Base-by-base conservation (phyloP, 2,113 vertebrate genomes). In the Lipophrys pholis region DNA sequence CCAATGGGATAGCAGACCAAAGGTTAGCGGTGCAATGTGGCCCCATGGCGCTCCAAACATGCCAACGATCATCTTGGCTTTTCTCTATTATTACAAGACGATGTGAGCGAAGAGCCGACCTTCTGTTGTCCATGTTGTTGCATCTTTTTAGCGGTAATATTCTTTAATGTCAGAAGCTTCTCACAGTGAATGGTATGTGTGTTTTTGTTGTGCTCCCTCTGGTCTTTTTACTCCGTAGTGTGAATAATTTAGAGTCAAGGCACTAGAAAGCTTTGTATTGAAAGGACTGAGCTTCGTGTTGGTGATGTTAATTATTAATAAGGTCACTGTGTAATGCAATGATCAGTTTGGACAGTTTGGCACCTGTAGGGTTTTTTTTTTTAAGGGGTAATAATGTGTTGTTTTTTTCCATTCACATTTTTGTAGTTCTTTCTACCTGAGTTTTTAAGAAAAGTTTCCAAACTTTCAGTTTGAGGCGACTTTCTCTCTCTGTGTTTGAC, bases 1-100 rank as follows among this genome's bases (percentile, higher is more conserved):
- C 96, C 81, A 97, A 96, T 0, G 96, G 97, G 86, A 93, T 96
- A 90, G 94, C 94, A 83, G 96, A 94, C 40, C 94, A 97, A 92
- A 98, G 97, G 97, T 99, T 93, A 91, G 95, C 38, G 5, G 35
- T 53, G 45, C 61, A 53, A 40, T 35, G 11, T n/a, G 35, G 50
- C 67, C 36, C 60, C 52, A 38, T 41, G 4, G 56, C 45, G 46
- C 56, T 40, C 10, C 55, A 73, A 85, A 85, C 52, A 54, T 43
- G 17, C 53, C 10, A 1, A 36, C 60, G 62, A 30, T 11, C 43
- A 48, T 41, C 30, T 7, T 5, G 7, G 40, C 66, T 70, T 65
- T 52, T 45, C 61, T 80, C 36, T 49, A 17, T 9, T 69, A 75
- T 71, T 65, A 46, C 51, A 59, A 71, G 56, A 61, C 8, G 39